These are phyloP conservation scores for Phyllotreta cruciferae DNA, from an alignment of 2,888 invertebrate genomes.

Conservation along the genomic window DNA sequence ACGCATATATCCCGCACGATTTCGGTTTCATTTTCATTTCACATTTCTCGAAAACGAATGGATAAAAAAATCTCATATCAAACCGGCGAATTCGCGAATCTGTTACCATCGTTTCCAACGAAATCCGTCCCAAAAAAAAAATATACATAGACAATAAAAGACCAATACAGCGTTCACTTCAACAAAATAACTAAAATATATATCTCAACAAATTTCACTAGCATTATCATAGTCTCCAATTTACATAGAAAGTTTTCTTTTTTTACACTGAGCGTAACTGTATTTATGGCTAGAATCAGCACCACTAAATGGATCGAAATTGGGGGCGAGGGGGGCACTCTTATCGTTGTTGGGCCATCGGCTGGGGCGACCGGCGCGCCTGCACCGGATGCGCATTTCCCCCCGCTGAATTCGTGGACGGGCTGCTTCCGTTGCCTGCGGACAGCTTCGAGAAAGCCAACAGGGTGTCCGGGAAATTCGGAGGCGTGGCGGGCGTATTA, in stretches of 20 bases:
- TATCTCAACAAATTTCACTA: slow-evolving; percentile 45
- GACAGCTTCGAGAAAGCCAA: slow-evolving; percentile 89
- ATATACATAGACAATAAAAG: slow-evolving; percentile 2
- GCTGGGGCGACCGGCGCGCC: slow-evolving; percentile 54
- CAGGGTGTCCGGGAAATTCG: slow-evolving; percentile 91
- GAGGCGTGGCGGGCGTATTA: slow-evolving; percentile 93
- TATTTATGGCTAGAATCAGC: slow-evolving; percentile 5
- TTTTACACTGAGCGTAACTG: slow-evolving; percentile 44
- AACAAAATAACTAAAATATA: slow-evolving; percentile 38
- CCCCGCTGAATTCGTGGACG: slow-evolving; percentile 60
- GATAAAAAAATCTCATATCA: too few relatives aligned
- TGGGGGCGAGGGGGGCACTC: slow-evolving; percentile 31
- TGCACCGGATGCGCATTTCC: slow-evolving; percentile 47
- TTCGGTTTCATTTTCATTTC: too few relatives aligned
- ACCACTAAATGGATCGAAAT: slow-evolving; percentile 22
- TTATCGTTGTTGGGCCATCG: slow-evolving; percentile 45
- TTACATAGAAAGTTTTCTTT: slow-evolving; percentile 39
- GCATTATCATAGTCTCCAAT: slow-evolving; percentile 42
- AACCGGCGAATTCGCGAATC: too few relatives aligned
- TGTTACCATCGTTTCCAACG: too few relatives aligned
- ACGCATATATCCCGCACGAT: too few relatives aligned
- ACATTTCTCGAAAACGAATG: too few relatives aligned
- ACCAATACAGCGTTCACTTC: slow-evolving; percentile 33
- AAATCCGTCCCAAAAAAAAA: too few relatives aligned
- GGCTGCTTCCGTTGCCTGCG: slow-evolving; percentile 66